These are phyloP conservation scores for Rhinogobio ventralis DNA, from an alignment of 2,797 vertebrate species.

Conservation along the genomic window DNA sequence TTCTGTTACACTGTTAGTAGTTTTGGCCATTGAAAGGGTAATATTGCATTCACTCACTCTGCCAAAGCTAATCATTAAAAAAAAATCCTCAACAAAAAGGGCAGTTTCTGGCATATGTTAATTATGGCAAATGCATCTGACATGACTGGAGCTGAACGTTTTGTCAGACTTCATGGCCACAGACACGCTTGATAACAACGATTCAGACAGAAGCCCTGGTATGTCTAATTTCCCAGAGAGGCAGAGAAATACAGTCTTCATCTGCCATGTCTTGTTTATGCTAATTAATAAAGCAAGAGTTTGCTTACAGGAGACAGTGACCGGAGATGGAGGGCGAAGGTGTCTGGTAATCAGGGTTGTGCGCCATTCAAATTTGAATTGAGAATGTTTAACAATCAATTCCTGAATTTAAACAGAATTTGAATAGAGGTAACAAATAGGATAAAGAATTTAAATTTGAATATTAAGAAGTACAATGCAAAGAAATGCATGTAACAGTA, in stretches of 20 bases:
- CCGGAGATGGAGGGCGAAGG: background rate
- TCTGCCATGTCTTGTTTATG: constrained; percentile 43
- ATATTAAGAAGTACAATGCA: background rate
- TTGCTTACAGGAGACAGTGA: background rate
- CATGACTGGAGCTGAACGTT: constrained; percentile 27
- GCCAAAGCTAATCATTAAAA: background rate
- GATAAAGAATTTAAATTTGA: no score
- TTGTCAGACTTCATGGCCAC: constrained; percentile 15
- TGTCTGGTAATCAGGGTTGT: constrained; percentile 8
- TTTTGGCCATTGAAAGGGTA: background rate
- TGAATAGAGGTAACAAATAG: background rate
- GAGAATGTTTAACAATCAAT: background rate
- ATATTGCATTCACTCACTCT: background rate
- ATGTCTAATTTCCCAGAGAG: constrained; percentile 36
- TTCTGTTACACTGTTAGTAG: background rate
- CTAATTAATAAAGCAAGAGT: constrained; percentile 27
- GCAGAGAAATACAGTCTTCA: constrained; percentile 12
- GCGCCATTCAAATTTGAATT: background rate
- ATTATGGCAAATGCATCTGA: constrained; percentile 17
- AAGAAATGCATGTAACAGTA: background rate
- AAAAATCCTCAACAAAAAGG: background rate
- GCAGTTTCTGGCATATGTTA: constrained; percentile 7
- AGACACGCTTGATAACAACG: constrained; percentile 16
- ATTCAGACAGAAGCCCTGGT: constrained; percentile 28
- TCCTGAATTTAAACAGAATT: background rate